These are phyloP conservation scores for Lasioglossum oenotherae DNA, from an alignment of 2,888 invertebrate species.

Conservation along the genomic window DNA sequence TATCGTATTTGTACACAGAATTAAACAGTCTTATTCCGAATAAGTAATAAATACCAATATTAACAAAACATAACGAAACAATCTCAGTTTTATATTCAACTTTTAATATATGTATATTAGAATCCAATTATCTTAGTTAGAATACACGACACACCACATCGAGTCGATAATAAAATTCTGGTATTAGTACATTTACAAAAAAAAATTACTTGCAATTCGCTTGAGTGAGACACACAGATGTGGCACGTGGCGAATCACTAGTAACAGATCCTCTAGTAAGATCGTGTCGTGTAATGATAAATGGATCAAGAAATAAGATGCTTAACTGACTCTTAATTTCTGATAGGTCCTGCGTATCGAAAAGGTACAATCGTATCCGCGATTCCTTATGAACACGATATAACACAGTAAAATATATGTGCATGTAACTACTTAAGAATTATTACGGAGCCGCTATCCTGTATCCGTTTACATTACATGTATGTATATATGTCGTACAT, in stretches of 20 bases:
- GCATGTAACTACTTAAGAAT: conserved; percentile 72
- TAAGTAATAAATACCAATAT: conserved; percentile 3
- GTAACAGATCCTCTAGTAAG: conserved; percentile 9
- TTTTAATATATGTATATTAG: conserved; percentile 4
- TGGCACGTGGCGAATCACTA: conserved; percentile 20
- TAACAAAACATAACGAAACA: conserved; percentile 20
- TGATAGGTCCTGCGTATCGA: conserved; percentile 29
- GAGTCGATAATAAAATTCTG: not conserved
- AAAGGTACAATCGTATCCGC: conserved; percentile 64
- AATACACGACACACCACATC: not conserved
- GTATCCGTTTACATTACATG: conserved; percentile 62
- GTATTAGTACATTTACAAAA: not conserved
- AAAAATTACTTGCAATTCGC: conserved; percentile 18
- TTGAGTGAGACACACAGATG: not conserved
- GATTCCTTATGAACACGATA: conserved; percentile 79
- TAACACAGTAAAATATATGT: conserved; percentile 79
- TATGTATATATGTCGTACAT: conserved; percentile 40
- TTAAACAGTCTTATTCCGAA: conserved; percentile 17
- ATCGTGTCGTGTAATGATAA: conserved; percentile 31
- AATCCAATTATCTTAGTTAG: conserved; percentile 13
- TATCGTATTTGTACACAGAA: not conserved
- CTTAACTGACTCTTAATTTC: conserved; percentile 20
- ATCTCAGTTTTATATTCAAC: not conserved
- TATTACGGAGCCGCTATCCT: conserved; percentile 67
- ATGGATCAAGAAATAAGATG: conserved; percentile 19